Percentiles rank a stretch among this genome's conserved stretches.
Conservation (phyloP, 2,797 vertebrate species). For the Sus cebifrons region DNA sequence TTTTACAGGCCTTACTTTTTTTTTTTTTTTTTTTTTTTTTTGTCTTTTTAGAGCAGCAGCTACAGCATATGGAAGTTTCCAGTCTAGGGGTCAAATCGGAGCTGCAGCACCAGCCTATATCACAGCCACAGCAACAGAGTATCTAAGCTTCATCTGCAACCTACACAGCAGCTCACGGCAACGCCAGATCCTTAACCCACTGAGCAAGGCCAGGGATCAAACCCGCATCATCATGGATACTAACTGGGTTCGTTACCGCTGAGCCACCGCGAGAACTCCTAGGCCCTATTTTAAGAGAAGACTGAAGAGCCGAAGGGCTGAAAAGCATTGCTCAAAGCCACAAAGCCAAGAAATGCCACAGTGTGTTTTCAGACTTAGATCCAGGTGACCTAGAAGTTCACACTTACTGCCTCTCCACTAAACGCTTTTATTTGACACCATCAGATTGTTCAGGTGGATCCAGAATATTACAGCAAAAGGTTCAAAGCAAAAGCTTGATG, state of each 20-base stretch:
- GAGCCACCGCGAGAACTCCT: too few species aligned
- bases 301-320: neutral
- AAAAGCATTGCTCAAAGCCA: neutral
- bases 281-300: neutral
- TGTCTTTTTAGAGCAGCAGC: too few species aligned
- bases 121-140: too few species aligned
- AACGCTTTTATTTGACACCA: neutral
- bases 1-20: neutral
- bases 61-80: too few species aligned
- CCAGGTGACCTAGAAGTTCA: neutral
- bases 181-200: too few species aligned
- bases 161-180: too few species aligned
- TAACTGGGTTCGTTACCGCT: too few species aligned
- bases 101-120: too few species aligned
- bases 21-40: neutral
- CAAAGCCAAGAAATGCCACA: neutral
- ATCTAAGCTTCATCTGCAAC: too few species aligned
- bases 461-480: neutral
- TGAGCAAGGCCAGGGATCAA: too few species aligned
- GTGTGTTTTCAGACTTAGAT: neutral
- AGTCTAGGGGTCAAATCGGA: too few species aligned
- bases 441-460: neutral
- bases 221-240: too few species aligned
- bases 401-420: neutral
- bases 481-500: neutral